phyloP scores from a whole-genome alignment of 2,797 vertebrate species.

The Rhyacichthys aspro region DNA sequence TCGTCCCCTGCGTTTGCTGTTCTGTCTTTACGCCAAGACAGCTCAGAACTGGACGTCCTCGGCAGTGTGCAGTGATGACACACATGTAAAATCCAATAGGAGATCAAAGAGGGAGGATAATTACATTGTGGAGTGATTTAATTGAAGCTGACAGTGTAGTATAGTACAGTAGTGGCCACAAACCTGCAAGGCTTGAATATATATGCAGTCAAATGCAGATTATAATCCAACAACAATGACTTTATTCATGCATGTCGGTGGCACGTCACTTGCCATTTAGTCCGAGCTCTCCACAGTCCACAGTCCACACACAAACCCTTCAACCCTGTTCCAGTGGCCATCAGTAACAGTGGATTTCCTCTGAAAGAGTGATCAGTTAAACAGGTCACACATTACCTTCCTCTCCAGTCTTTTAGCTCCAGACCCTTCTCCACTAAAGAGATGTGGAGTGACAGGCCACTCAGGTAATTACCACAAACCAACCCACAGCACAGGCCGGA shows the following conservation, averaged over 20 bases:
- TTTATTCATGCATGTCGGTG: constrained; percentile 12
- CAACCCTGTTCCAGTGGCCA: constrained; percentile 11
- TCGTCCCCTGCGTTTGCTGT: background rate
- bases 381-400: constrained; percentile 40
- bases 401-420: constrained; percentile 8
- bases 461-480: constrained; percentile 51
- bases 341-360: constrained; percentile 32
- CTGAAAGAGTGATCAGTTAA: constrained; percentile 38
- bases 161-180: background rate
- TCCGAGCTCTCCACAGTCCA: background rate
- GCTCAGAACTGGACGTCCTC: constrained; percentile 15
- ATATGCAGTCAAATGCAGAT: constrained; percentile 8
- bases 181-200: too few species aligned
- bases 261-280: constrained; percentile 30
- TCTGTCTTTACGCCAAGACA: background rate
- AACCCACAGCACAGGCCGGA: constrained; percentile 25
- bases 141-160: constrained; percentile 4
- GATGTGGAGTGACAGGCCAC: constrained; percentile 41
- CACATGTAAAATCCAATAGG: constrained; percentile 14
- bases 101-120: constrained; percentile 30
- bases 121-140: constrained; percentile 11
- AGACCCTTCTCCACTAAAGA: constrained; percentile 34
- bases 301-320: constrained; percentile 11
- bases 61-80: background rate
- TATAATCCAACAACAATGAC: background rate